Base-by-base conservation (phyloP, 23 tunicate genomes). In the Halocynthia aurantium region DNA sequence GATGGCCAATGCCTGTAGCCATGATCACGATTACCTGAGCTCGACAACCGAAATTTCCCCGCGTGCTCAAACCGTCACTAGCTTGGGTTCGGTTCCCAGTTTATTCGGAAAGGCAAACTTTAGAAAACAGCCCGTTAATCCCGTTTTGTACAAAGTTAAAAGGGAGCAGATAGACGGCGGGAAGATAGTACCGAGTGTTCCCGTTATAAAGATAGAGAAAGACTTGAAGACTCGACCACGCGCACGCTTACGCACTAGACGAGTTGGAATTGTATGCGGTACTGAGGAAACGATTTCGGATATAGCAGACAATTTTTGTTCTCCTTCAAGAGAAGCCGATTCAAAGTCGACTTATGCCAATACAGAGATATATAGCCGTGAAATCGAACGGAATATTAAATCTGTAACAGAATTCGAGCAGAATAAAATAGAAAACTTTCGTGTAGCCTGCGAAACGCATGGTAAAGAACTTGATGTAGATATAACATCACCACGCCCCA, bases 1-100 rank as follows among this genome's bases (percentile, higher is more conserved):
- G 8, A 89, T 84, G 85, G 87, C 85, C 10, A 89, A 84, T 53
- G 96, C 96, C 10, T 89, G 96, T 80, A 84, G 81, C 53, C 96
- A 89, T 61, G 96, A 89, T 76, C 96, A 89, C 67, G 96, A 89
- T 73, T 89, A 89, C 74, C 44, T 31, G 44, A 31, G 44, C 44
- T 22, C 64, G 13, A 53, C 85, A 10, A 19, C 52, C 51, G 83
- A 80, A 2, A 54, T 61, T 8, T n/a, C 61, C 52, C 78, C 62
- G 13, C 55, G 50, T 8, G 22, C 55, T 52, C 12, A 22, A 8
- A 22, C 15, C 17, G n/a, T 50, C n/a, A 44, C 55, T 20, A 44
- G 50, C 17, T 0, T 31, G 44, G 44, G 44, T 31, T 31, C 44
- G 4, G 44, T 31, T 31, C 44, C 44, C 44, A 31, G 44, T 31